Percentiles rank a stretch among this genome's conserved stretches.
phyloP scores from a whole-genome alignment of 2,113 vertebrate species.

The human (Homo sapiens) region GRCh38 chr3:84105501-84106000 shows the following conservation, averaged over 20 bases:
- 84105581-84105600: neutral
- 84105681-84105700: neutral
- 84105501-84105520: neutral
- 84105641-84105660: neutral
- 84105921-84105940: neutral
- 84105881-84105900: neutral
- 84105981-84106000: neutral
- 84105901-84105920: neutral
- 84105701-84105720: neutral
- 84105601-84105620: neutral
- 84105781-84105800: neutral
- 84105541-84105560: neutral
- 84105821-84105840: neutral
- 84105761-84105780: neutral
- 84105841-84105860: neutral
- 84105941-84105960: neutral
- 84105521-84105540: neutral
- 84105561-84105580: neutral
- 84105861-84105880: neutral
- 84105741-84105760: neutral
- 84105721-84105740: neutral
- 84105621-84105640: neutral
- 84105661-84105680: neutral
- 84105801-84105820: neutral
- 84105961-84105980: too few relatives aligned